Conservation (phyloP, 2,797 vertebrate species). For the Cryptoblepharus egeriae region DNA sequence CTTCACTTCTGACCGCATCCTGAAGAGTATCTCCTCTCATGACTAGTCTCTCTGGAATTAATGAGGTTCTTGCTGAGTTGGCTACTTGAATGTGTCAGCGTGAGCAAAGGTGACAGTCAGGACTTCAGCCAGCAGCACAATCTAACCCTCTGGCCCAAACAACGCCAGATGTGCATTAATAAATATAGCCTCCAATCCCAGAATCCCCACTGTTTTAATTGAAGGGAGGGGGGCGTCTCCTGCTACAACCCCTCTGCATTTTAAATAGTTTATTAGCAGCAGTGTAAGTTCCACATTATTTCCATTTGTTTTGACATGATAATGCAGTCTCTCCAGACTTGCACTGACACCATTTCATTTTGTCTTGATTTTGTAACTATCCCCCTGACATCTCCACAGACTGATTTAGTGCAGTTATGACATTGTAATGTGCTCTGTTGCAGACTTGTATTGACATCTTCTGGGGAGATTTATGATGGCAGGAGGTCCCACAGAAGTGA, state of each 20-base stretch:
- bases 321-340: constrained; percentile 32
- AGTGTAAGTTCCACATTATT: constrained; percentile 42
- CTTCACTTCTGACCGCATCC: not conserved
- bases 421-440: constrained; percentile 41
- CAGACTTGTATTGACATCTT: constrained; percentile 65
- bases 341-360: constrained; percentile 34
- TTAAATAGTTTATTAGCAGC: constrained; percentile 37
- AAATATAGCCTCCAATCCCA: constrained; percentile 16
- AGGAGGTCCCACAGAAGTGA: constrained; percentile 28
- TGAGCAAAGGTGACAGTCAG: constrained; percentile 24
- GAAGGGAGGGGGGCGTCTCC: not conserved
- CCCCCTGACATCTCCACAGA: constrained; percentile 16
- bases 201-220: constrained; percentile 31
- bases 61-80: constrained; percentile 17
- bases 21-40: constrained; percentile 3
- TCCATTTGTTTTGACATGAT: constrained; percentile 49
- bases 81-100: constrained; percentile 31
- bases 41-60: constrained; percentile 21
- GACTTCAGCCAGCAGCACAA: constrained; percentile 12
- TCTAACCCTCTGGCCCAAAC: constrained; percentile 22
- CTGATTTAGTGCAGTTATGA: constrained; percentile 52
- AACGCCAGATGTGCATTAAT: constrained; percentile 31
- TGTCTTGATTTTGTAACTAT: constrained; percentile 22
- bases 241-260: constrained; percentile 12
- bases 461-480: constrained; percentile 55